Conservation (phyloP, 2,888 invertebrate species). For the Limnephilus rhombicus region DNA sequence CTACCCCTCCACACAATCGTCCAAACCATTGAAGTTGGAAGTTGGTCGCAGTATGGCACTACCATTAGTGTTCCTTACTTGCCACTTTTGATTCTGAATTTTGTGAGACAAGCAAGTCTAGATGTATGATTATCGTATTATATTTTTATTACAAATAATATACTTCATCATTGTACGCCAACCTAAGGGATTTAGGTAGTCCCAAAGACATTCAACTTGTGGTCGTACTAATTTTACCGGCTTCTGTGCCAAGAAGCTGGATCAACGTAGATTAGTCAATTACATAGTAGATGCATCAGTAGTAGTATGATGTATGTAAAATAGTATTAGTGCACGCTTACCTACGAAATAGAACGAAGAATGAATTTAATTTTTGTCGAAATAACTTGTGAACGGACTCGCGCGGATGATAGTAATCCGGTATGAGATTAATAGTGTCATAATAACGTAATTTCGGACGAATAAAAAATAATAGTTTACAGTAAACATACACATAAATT, state of each 20-base stretch:
- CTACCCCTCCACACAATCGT: too few species aligned
- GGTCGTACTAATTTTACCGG: slow-evolving; percentile 9
- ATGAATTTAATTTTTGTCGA: background rate
- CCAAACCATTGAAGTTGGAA: too few species aligned
- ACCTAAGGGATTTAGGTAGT: background rate
- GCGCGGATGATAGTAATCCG: background rate
- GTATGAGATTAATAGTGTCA: background rate
- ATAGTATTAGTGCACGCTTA: background rate
- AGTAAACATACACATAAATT: background rate
- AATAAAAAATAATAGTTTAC: background rate
- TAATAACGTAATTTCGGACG: background rate
- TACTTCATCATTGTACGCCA: too few species aligned
- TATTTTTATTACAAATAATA: too few species aligned
- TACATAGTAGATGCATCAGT: too few species aligned
- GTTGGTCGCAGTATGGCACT: too few species aligned
- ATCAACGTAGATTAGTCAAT: background rate
- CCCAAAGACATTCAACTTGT: background rate
- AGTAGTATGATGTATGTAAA: too few species aligned
- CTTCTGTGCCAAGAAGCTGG: background rate
- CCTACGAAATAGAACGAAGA: slow-evolving; percentile 1
- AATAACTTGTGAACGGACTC: background rate
- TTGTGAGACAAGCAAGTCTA: too few species aligned
- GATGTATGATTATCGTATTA: too few species aligned
- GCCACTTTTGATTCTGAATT: too few species aligned
- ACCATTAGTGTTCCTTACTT: too few species aligned